Evolutionary conservation across 2,888 invertebrate species (phyloP), one percentile per base, ranked within the genome.

Genomic region (Alviniconcha strummeri): DNA sequence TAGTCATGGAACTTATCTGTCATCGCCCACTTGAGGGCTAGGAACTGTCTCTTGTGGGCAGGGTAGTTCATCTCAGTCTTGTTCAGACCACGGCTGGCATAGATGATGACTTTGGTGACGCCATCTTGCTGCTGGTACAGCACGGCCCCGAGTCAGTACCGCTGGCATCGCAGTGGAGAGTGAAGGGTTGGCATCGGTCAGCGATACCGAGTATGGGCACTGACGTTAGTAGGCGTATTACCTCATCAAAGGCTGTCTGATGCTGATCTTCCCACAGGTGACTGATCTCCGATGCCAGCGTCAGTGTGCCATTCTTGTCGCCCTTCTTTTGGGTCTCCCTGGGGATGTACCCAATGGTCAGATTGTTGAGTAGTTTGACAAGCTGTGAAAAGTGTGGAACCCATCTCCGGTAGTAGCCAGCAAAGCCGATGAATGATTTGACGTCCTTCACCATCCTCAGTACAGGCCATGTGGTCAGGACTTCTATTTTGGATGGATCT

Each of bases 1-100:
- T n/a, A n/a, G n/a, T 83, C 72, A 54, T 80, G 55, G 56, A 67
- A 75, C 52, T 86, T 88, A 6, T 85, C 85, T 0, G 85, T 84
- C 9, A 86, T 69, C 2, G 85, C 83, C 86, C 87, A 88, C 67
- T 85, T 85, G 3, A 87, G 75, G 0, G 85, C 75, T 0, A 88
- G 69, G 54, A 85, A 87, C 57, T 88, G 85, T 19, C 83, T 60
- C 36, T 87, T 85, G 69, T 84, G 87, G 7, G 85, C 81, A 5
- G 85, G 74, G 55, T 86, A 87, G 55, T 85, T 87, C 19, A 71
- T 71, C 57, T 87, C 86, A 19, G 85, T 78, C 54, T 77, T 81
- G 15, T 76, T 80, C n/a, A 86, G 60, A 36, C 84, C 80, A 52
- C 86, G 9, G 13, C 84, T 85, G 15, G 87, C 85, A 64, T 85